Base-by-base conservation (phyloP, 1,140 invertebrate genomes). In the Pogonomyrmex barbatus region DNA sequence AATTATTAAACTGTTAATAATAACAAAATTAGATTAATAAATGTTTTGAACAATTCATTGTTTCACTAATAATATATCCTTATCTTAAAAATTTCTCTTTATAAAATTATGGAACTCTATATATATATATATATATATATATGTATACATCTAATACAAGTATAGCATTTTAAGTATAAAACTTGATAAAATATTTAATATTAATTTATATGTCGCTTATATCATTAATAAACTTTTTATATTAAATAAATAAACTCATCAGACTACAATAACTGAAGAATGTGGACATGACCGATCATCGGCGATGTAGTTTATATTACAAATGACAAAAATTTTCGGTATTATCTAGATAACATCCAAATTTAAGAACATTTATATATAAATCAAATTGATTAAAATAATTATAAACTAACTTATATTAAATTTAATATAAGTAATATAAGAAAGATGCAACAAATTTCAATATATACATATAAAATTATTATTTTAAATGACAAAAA, bases 1-100 rank as follows among this genome's bases (percentile, higher is more conserved):
- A 42, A 58, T 45, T 82, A 52, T 56, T 45, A 39, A 47, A 71
- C 2, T 68, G 52, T 73, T 58, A 71, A 82, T n/a, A 54, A 54
- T 30, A 39, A 60, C 12, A 14, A 58, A 60, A 47, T 47, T 71
- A 58, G 3, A 73, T 50, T 6, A 73, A 71, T 82, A 73, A 82
- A 82, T 47, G 17, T 77, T 33, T 30, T 12, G 4, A 62, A 42
- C 42, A 8, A 10, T 33, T 47, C 47, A n/a, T 68, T 42, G 30
- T 54, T 39, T 36, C 33, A 24, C 17, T 60, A 4, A 76, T 56
- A 60, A 58, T 58, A 58, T 75, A 45, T 30, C 54, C n/a, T 76
- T 5, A 36, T 30, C 12, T 17, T 58, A 17, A 73, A 73, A 5
- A 33, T 14, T 30, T 58, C 2, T 24, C 8, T 33, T 33, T 24